Conservation (phyloP, 2,888 invertebrate species). For the Hermaeophaga mercurialis region DNA sequence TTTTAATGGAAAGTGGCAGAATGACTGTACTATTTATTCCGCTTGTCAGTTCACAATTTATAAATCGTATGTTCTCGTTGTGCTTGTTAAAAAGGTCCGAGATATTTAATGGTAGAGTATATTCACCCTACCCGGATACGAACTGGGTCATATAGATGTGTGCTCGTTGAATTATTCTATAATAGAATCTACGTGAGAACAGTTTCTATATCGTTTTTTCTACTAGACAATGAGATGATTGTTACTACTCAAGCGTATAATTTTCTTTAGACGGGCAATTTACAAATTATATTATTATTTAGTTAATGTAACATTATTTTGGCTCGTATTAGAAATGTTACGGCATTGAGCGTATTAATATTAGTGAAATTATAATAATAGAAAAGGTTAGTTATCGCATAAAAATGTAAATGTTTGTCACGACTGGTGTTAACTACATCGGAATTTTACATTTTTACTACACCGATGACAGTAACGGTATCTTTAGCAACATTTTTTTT, state of each 20-base stretch:
- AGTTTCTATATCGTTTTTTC: slow-evolving; percentile 4
- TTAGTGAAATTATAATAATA: no score
- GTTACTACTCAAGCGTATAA: background rate
- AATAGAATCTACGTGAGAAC: slow-evolving; percentile 37
- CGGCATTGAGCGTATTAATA: no score
- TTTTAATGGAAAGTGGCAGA: background rate
- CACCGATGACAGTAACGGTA: no score
- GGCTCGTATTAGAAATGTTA: no score
- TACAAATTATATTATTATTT: no score
- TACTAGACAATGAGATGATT: background rate
- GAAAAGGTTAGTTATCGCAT: no score
- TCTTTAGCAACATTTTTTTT: no score
- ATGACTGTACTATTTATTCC: background rate
- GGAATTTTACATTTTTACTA: no score
- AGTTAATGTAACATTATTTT: no score
- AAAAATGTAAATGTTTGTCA: no score
- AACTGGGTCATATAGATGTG: slow-evolving; percentile 36
- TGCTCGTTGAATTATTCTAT: slow-evolving; percentile 33
- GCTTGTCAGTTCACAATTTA: background rate
- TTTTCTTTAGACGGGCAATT: no score
- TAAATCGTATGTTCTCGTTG: slow-evolving; percentile 5
- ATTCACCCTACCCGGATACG: slow-evolving; percentile 39
- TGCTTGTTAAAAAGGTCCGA: slow-evolving; percentile 14
- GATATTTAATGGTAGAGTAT: slow-evolving; percentile 18
- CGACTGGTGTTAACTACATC: no score